Evolutionary conservation across 2,888 invertebrate species (phyloP).

Genomic region (Rhagium mordax): DNA sequence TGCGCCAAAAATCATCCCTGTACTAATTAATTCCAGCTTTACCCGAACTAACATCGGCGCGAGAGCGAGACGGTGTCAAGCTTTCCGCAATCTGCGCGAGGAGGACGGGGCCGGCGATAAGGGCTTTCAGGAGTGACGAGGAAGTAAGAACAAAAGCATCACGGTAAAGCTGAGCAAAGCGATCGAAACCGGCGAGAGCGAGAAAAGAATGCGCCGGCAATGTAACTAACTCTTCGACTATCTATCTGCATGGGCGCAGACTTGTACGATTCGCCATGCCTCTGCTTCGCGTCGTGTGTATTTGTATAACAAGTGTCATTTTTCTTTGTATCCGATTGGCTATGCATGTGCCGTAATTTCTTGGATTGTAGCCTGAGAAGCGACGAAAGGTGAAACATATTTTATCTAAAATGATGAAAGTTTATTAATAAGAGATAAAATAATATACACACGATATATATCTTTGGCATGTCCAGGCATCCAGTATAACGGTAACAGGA

Average conservation of each 20-base stretch:
- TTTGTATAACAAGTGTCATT: slow-evolving; percentile 33
- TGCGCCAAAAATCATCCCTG: not conserved
- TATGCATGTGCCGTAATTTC: not conserved
- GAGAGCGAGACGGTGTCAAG: slow-evolving; percentile 73
- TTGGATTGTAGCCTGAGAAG: not conserved
- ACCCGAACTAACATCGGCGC: slow-evolving; percentile 51
- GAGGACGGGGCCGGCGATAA: slow-evolving; percentile 66
- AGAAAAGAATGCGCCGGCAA: slow-evolving; percentile 62
- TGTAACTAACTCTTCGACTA: slow-evolving; percentile 29
- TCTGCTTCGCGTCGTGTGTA: slow-evolving; percentile 17
- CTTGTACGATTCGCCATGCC: slow-evolving; percentile 27
- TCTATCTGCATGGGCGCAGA: slow-evolving; percentile 30
- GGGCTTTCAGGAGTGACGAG: slow-evolving; percentile 60
- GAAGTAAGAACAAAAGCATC: slow-evolving; percentile 67
- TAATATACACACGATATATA: no score
- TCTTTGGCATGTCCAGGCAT: no score
- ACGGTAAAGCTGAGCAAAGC: slow-evolving; percentile 65
- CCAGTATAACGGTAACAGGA: no score
- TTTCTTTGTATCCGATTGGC: not conserved
- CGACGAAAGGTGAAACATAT: not conserved
- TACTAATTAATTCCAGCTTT: not conserved
- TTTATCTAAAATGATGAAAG: no score
- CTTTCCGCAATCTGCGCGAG: slow-evolving; percentile 72
- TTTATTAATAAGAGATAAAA: no score
- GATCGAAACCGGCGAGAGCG: slow-evolving; percentile 66